Evolutionary conservation across 2,797 vertebrate genomes (phyloP).

Genomic region (Alca torda): DNA sequence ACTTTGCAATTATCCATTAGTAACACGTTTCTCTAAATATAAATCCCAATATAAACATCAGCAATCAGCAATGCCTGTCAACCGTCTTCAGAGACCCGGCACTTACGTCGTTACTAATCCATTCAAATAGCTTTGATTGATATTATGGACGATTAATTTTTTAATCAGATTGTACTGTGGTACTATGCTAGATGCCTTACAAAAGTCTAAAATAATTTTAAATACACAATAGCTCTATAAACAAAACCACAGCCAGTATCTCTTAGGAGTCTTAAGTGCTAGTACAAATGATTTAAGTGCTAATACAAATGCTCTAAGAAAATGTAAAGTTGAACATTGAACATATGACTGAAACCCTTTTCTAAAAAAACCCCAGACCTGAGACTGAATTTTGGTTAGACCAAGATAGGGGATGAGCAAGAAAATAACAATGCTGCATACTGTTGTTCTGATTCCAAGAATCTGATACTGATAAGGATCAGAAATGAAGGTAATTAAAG

Average conservation of each 20-base stretch:
- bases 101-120: not conserved
- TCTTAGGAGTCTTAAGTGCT: not conserved
- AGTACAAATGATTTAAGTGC: not conserved
- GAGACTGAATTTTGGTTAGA: not conserved
- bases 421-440: not conserved
- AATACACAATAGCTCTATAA: not conserved
- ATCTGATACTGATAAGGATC: not conserved
- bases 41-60: not conserved
- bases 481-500: not conserved
- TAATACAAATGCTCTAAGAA: not conserved
- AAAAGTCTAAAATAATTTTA: not conserved
- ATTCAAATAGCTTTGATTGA: not conserved
- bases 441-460: not conserved
- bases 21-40: not conserved
- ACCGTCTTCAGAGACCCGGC: not conserved
- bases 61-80: not conserved
- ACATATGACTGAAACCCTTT: not conserved
- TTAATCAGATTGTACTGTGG: not conserved
- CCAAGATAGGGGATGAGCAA: not conserved
- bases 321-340: not conserved
- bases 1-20: not conserved
- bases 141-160: not conserved
- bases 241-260: not conserved
- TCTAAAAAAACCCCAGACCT: not conserved
- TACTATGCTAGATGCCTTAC: not conserved